A percentile compares a stretch with the other conserved stretches of the same genome.
phyloP scores from a whole-genome alignment of 2,888 invertebrate species.

The Geophilus truncorum region DNA sequence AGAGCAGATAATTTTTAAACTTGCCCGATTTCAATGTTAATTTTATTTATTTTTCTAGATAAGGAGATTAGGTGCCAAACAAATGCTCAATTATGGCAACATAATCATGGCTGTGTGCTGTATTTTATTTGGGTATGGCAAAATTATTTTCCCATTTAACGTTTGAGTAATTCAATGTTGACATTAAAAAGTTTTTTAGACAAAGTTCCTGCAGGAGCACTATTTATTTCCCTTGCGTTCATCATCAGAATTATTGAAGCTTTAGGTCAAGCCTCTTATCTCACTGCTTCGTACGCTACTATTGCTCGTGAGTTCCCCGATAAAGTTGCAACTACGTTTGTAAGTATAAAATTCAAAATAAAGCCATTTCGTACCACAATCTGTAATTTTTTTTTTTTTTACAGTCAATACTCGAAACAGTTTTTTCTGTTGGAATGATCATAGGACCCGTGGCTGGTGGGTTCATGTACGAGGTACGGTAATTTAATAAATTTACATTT shows the following conservation, averaged over 20 bases:
- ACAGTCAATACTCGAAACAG: neutral
- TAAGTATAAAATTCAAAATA: no score
- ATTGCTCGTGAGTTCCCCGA: slow-evolving; percentile 83
- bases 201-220: slow-evolving; percentile 52
- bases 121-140: slow-evolving; percentile 67
- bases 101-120: slow-evolving; percentile 76
- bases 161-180: neutral
- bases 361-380: no score
- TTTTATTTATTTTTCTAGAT: slow-evolving; percentile 50
- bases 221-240: slow-evolving; percentile 73
- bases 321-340: slow-evolving; percentile 77
- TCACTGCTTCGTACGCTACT: slow-evolving; percentile 80
- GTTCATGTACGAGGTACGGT: slow-evolving; percentile 14
- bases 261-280: slow-evolving; percentile 76
- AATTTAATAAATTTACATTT: neutral
- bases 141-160: neutral
- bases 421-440: neutral
- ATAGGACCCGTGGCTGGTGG: neutral
- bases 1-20: no score
- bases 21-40: neutral
- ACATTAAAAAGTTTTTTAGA: slow-evolving; percentile 18
- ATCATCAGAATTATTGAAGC: slow-evolving; percentile 74
- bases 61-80: slow-evolving; percentile 69
- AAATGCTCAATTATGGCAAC: slow-evolving; percentile 77
- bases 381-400: no score